A percentile compares a stretch with the other conserved stretches of the same genome.
phyloP scores from a whole-genome alignment of 2,113 vertebrate genomes.

The Marmota flaviventris region DNA sequence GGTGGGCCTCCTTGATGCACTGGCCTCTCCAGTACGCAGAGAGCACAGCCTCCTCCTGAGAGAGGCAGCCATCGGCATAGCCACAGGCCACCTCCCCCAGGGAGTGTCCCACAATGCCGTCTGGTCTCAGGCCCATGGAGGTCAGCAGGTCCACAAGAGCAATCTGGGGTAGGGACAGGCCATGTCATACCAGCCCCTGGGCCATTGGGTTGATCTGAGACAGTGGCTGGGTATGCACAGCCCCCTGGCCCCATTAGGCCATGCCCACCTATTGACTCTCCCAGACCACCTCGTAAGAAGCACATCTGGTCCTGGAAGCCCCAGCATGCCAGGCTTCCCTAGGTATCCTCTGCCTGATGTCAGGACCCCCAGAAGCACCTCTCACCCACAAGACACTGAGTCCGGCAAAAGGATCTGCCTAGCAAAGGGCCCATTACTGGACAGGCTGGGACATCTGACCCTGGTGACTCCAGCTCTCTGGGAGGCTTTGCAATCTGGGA shows the following conservation, averaged over 20 bases:
- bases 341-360: not conserved
- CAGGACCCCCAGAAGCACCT: not conserved
- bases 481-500: no score
- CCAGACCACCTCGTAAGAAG: no score
- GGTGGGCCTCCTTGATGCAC: slow-evolving; percentile 94
- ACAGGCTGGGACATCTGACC: not conserved
- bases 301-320: no score
- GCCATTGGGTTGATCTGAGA: not conserved
- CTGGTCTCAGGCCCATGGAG: slow-evolving; percentile 92
- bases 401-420: not conserved
- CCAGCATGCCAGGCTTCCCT: not conserved
- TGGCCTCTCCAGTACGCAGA: slow-evolving; percentile 96
- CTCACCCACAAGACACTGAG: not conserved
- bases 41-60: slow-evolving; percentile 93
- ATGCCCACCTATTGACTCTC: rapidly evolving
- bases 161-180: slow-evolving; percentile 86
- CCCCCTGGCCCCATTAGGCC: rapidly evolving
- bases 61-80: slow-evolving; percentile 95
- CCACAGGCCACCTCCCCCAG: slow-evolving; percentile 98
- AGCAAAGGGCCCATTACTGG: not conserved
- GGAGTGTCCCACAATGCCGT: slow-evolving; percentile 97
- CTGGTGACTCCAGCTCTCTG: not conserved
- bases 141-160: slow-evolving; percentile 95
- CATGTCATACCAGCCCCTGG: not conserved
- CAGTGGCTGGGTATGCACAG: not conserved